Conservation (phyloP, 2,797 vertebrate genomes). For the Pangasius macronema region DNA sequence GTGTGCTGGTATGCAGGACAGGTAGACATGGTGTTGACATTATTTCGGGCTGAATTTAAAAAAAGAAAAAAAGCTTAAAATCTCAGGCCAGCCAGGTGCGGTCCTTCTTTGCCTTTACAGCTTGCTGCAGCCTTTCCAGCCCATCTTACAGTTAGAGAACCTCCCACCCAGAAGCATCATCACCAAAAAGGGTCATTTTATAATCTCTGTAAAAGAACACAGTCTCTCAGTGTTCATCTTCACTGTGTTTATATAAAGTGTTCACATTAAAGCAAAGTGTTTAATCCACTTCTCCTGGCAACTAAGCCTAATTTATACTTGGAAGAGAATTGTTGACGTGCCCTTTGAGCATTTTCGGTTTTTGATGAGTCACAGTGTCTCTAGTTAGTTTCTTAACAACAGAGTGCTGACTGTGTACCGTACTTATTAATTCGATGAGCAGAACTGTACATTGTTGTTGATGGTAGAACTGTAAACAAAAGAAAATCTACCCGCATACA, state of each 20-base stretch:
- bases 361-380: not conserved
- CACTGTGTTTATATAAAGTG: conserved; percentile 1
- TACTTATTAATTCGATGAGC: not conserved
- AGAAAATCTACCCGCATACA: not conserved
- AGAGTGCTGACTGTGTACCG: not conserved
- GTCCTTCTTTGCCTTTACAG: not conserved
- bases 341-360: not conserved
- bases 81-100: conserved; percentile 31
- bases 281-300: conserved; percentile 11
- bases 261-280: not conserved
- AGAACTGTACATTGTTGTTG: not conserved
- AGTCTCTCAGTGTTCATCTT: not conserved
- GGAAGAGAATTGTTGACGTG: not conserved
- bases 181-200: not conserved
- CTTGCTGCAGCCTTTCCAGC: not conserved
- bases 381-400: not conserved
- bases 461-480: not conserved
- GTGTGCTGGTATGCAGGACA: not conserved
- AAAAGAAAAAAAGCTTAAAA: not conserved
- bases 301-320: conserved; percentile 14
- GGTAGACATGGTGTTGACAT: conserved; percentile 26
- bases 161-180: not conserved
- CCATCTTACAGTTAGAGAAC: not conserved
- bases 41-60: conserved; percentile 17
- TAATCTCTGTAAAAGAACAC: conserved; percentile 5